Percentiles rank a stretch among this genome's conserved stretches.
These are phyloP conservation scores for Coilia nasus DNA, from an alignment of 2,797 vertebrate genomes.

Conservation along the genomic window DNA sequence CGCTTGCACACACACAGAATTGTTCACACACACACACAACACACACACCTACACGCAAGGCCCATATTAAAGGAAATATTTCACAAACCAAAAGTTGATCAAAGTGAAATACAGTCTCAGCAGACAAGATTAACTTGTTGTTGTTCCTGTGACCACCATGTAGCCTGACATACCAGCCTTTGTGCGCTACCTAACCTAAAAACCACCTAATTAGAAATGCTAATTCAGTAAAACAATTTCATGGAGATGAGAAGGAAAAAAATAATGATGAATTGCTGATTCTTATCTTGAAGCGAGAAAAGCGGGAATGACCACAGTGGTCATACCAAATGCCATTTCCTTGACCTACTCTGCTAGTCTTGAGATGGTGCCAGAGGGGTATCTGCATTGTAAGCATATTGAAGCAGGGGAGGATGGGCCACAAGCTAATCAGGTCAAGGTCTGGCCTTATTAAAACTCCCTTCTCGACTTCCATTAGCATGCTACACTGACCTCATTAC, in stretches of 20 bases:
- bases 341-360: not conserved
- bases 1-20: not conserved
- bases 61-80: no score
- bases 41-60: no score
- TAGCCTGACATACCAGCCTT: not conserved
- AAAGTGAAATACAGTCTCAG: no score
- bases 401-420: not conserved
- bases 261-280: not conserved
- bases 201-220: not conserved
- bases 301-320: not conserved
- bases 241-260: not conserved
- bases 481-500: conserved; percentile 1
- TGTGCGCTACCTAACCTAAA: not conserved
- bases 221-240: not conserved
- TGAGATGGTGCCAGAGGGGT: not conserved
- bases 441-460: conserved; percentile 18
- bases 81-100: not conserved
- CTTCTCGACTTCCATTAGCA: conserved; percentile 6
- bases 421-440: conserved; percentile 19
- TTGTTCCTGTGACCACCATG: no score
- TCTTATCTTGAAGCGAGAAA: not conserved
- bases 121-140: no score
- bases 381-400: conserved; percentile 20
- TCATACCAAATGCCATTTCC: not conserved
- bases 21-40: not conserved